These are phyloP conservation scores for Hemitrygon akajei DNA, from an alignment of 2,797 vertebrate genomes.

Conservation along the genomic window DNA sequence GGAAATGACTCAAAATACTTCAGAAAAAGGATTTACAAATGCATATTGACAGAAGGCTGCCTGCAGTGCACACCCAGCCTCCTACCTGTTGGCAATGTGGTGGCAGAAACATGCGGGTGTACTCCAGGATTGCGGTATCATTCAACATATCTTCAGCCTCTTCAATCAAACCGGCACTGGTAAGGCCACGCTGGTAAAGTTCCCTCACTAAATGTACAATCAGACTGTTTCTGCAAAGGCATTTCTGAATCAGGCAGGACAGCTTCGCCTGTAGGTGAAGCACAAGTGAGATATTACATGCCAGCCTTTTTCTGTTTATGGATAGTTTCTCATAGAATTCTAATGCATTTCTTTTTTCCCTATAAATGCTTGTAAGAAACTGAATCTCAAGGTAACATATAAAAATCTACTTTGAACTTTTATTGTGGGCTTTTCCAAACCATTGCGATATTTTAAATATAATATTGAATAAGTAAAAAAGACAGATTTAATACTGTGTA, in stretches of 20 bases:
- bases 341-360: too few species aligned
- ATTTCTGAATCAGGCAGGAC: conserved; percentile 69
- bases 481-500: background rate
- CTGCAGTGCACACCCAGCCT: too few species aligned
- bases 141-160: conserved; percentile 54
- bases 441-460: background rate
- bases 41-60: background rate
- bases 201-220: conserved; percentile 55
- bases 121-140: conserved; percentile 60
- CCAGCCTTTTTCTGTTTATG: too few species aligned
- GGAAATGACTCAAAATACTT: background rate
- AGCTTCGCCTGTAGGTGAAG: conserved; percentile 62
- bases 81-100: background rate
- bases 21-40: background rate
- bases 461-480: too few species aligned
- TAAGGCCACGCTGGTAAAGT: conserved; percentile 48
- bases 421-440: background rate
- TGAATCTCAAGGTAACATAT: too few species aligned
- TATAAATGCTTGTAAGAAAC: too few species aligned
- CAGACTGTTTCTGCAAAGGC: conserved; percentile 65
- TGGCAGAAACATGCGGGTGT: conserved; percentile 50
- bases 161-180: conserved; percentile 48
- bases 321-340: too few species aligned
- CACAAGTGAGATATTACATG: background rate
- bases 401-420: too few species aligned